phyloP scores from a whole-genome alignment of 2,113 vertebrate species.

The Toxotes chatareus region DNA sequence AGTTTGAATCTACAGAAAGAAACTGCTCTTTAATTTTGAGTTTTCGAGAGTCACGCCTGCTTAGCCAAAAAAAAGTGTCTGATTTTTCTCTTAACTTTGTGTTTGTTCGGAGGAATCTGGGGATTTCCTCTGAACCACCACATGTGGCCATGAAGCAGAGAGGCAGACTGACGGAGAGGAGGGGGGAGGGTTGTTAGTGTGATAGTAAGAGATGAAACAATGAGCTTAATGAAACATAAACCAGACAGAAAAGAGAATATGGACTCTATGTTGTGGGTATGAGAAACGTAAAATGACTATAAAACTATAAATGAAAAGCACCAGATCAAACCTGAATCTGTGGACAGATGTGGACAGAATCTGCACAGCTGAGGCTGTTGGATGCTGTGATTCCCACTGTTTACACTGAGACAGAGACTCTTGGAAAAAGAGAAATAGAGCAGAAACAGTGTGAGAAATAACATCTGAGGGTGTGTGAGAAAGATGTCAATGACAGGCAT shows the following conservation, averaged over 20 bases:
- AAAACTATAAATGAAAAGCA: neutral
- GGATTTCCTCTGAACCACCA: neutral
- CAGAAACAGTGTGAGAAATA: conserved; percentile 10
- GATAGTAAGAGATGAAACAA: too few species aligned
- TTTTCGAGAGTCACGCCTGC: neutral
- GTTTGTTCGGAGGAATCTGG: conserved; percentile 8
- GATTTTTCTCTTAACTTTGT: neutral
- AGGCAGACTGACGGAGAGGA: neutral
- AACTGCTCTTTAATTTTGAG: neutral
- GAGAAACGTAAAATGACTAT: neutral
- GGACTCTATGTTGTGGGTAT: neutral
- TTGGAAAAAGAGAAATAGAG: conserved; percentile 16
- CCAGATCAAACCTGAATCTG: too few species aligned
- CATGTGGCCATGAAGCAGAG: conserved; percentile 1
- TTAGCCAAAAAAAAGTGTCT: too few species aligned
- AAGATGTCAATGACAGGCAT: neutral
- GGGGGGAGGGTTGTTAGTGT: too few species aligned
- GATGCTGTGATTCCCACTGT: conserved; percentile 12
- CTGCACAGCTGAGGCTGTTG: conserved; percentile 9
- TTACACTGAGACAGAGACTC: neutral
- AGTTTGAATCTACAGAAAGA: neutral
- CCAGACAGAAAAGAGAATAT: neutral
- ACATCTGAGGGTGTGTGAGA: neutral
- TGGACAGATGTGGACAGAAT: too few species aligned
- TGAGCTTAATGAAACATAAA: neutral